Base-by-base conservation (phyloP, 2,113 vertebrate species). In the Typhlomys cinereus region DNA sequence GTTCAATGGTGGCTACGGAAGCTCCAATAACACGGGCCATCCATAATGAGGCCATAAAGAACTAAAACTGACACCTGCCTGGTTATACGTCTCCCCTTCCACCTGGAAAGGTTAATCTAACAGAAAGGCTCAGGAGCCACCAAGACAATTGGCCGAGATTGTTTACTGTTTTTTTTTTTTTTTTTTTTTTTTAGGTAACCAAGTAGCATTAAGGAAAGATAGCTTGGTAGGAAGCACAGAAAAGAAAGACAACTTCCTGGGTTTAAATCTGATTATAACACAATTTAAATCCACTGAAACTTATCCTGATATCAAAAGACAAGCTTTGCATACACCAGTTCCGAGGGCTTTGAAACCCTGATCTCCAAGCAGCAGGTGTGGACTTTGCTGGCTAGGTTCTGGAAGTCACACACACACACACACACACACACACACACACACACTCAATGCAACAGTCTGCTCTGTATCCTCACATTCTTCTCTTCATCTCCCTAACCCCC, bases 221-320 rank as follows among this genome's bases (percentile, higher is more conserved):
- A 85, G 76, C 27, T 81, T 90, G 80, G 64, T 71, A 75, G 44
- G 46, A 70, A 79, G 70, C 50, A 78, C 15, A 29, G 57, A 20
- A 29, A 34, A 34, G 29, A 61, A 79, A 70, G 50, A 36, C 62
- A 73, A 44, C 41, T 89, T 87, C 76, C 76, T 61, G 39, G 59
- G 91, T 81, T 92, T 93, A 95, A 94, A 89, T 92, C 89, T 96
- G 89, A 93, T 96, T 89, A 94, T 20, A 87, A 78, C 89, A 93
- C 44, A 76, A 87, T 78, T 95, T 94, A 96, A 96, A 94, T 94
- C 96, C 95, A 88, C 57, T 69, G 96, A 96, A 96, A 97, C 66
- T 76, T 97, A 96, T 89, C 91, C 96, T 85, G 69, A 78, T 96
- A 94, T 94, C 95, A 96, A 96, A 96, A 94, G 95, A 89, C 89